Percentiles rank a stretch among this genome's conserved stretches.
These are phyloP conservation scores for Trichosurus vulpecula DNA, from an alignment of 2,797 vertebrate genomes.

Conservation along the genomic window DNA sequence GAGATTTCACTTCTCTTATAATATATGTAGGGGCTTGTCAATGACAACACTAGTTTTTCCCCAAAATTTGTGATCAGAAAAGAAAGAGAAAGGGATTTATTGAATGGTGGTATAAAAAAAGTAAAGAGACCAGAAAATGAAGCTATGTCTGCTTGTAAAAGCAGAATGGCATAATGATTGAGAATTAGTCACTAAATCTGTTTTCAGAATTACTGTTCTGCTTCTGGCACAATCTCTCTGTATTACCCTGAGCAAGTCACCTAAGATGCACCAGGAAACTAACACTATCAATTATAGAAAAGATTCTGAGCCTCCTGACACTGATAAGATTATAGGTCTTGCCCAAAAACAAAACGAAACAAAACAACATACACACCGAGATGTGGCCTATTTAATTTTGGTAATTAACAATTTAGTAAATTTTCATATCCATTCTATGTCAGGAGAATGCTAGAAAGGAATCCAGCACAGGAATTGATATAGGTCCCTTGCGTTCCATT, in stretches of 20 bases:
- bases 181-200: not conserved
- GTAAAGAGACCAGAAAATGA: not conserved
- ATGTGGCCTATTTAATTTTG: not conserved
- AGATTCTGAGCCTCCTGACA: not conserved
- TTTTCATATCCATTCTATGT: not conserved
- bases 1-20: not conserved
- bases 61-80: not conserved
- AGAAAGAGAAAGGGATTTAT: not conserved
- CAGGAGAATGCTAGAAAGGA: not conserved
- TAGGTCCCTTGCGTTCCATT: not conserved
- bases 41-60: not conserved
- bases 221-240: not conserved
- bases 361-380: not conserved
- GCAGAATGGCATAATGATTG: not conserved
- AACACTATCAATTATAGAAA: not conserved
- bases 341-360: not conserved
- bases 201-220: not conserved
- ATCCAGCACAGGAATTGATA: not conserved
- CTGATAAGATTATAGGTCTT: no score
- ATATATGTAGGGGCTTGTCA: fast-evolving
- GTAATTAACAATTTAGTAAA: not conserved
- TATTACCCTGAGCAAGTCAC: not conserved
- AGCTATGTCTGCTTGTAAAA: not conserved
- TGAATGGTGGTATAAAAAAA: not conserved
- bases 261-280: not conserved